Evolutionary conservation across 1,140 invertebrate genomes (phyloP).

Genomic region (Bicyclus anynana): DNA sequence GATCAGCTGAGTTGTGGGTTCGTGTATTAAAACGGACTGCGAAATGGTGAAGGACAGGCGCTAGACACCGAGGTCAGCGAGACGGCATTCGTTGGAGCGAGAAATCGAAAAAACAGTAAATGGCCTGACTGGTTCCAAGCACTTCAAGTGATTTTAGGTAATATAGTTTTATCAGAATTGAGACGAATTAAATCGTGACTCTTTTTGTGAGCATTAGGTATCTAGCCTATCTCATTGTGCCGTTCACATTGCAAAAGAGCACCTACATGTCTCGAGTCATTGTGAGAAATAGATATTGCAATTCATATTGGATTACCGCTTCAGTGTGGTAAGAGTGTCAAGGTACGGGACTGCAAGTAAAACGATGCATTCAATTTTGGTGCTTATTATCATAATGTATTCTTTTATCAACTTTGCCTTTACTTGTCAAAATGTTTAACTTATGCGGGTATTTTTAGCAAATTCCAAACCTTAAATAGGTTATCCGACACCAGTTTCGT

Average conservation of each 20-base stretch:
- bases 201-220: conserved; percentile 6
- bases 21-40: conserved; percentile 6
- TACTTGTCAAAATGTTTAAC: not conserved
- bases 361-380: conserved; percentile 32
- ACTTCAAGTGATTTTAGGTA: conserved; percentile 4
- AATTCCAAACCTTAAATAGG: not conserved
- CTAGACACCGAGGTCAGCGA: conserved; percentile 21
- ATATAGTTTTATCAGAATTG: conserved; percentile 2
- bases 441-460: not conserved
- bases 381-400: not conserved
- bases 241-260: conserved; percentile 21
- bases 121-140: conserved; percentile 17
- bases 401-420: not conserved
- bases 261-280: conserved; percentile 27
- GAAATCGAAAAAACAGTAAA: conserved; percentile 32
- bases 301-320: conserved; percentile 49
- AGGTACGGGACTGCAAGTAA: conserved; percentile 35
- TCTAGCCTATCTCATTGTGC: conserved; percentile 16
- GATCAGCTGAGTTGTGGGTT: conserved; percentile 19
- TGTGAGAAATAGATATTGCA: conserved; percentile 51
- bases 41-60: conserved; percentile 22
- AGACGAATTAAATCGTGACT: conserved; percentile 12
- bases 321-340: conserved; percentile 45
- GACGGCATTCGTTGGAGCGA: conserved; percentile 30
- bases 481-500: not conserved